Percentiles rank a stretch among this genome's conserved stretches.
phyloP scores from a whole-genome alignment of 2,113 vertebrate genomes.

The Protobothrops mucrosquamatus region DNA sequence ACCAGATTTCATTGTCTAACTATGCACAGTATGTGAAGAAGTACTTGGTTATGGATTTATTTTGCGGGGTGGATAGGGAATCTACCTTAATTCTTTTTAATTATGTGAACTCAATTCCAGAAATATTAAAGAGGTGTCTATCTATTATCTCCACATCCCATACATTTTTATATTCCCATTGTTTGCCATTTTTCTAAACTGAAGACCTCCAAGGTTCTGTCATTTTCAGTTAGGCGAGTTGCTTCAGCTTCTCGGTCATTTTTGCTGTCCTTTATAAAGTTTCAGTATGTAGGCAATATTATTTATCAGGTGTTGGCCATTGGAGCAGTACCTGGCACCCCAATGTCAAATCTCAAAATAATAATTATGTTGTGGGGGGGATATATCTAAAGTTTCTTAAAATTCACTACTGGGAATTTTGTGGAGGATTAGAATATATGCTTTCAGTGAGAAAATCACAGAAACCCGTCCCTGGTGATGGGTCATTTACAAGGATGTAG shows the following conservation, averaged over 20 bases:
- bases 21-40: not conserved
- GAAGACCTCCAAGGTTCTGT: not conserved
- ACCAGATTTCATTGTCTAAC: not conserved
- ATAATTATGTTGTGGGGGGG: too few relatives aligned
- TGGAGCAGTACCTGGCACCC: not conserved
- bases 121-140: not conserved
- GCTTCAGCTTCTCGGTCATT: not conserved
- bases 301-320: not conserved
- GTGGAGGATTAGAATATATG: not conserved
- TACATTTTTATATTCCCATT: not conserved
- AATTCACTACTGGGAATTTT: not conserved
- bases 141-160: not conserved
- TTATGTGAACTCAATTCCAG: not conserved
- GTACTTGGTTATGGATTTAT: not conserved
- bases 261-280: not conserved
- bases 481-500: not conserved
- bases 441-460: not conserved
- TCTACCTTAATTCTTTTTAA: not conserved
- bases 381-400: too few relatives aligned
- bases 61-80: too few relatives aligned
- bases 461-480: not conserved
- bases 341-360: too few relatives aligned
- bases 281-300: not conserved
- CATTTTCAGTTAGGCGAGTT: not conserved
- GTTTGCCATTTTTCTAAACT: not conserved